Base-by-base conservation (phyloP, 2,888 invertebrate genomes). In the Dicranocentrus wangi region DNA sequence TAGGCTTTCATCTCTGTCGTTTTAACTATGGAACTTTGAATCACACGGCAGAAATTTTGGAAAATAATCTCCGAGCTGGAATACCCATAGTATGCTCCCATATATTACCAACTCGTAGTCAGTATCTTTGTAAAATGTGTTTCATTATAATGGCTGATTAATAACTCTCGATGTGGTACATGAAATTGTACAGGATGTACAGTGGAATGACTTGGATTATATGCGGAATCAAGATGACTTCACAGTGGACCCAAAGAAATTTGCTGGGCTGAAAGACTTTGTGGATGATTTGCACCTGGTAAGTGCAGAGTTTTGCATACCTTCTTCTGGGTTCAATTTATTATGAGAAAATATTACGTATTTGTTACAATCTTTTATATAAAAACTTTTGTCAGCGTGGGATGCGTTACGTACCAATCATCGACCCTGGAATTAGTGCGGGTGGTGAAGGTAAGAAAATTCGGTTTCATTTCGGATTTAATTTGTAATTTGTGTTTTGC, bases 131-230 rank as follows among this genome's bases (percentile, higher is more conserved):
- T n/a, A n/a, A n/a, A n/a, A n/a, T n/a, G n/a, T n/a, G n/a, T n/a
- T n/a, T n/a, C n/a, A n/a, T n/a, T n/a, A n/a, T n/a, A n/a, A n/a
- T n/a, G n/a, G n/a, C n/a, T n/a, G n/a, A n/a, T n/a, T n/a, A n/a
- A n/a, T n/a, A n/a, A n/a, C n/a, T n/a, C n/a, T n/a, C n/a, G n/a
- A n/a, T n/a, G n/a, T n/a, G n/a, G n/a, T n/a, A n/a, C n/a, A n/a
- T n/a, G n/a, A n/a, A n/a, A n/a, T n/a, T n/a, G n/a, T 39, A 15
- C 66, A 87, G 87, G 88, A 88, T 82, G 87, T 88, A 0, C 94
- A 94, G 87, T 95, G 94, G 94, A 94, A 94, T 87, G 95, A 95
- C 88, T 91, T 95, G 82, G 95, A 95, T 89, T 95, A 94, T 88
- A 95, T 95, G 95, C 90, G 92, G 25, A 90, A 92, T 66, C 91